Percentiles rank a stretch among this genome's conserved stretches.
Conservation (phyloP, 2,888 invertebrate genomes). For the Protophormia terraenovae region DNA sequence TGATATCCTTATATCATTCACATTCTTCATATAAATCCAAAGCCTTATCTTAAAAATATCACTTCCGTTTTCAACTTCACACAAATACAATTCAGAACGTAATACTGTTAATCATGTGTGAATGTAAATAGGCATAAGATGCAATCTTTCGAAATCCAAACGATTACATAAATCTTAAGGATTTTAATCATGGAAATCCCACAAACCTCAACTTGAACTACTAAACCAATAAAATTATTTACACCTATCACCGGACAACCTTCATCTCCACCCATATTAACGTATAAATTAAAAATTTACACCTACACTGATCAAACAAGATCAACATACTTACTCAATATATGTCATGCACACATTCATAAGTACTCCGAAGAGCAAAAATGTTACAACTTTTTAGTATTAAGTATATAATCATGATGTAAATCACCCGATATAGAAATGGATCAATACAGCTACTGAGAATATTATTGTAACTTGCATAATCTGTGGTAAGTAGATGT, state of each 20-base stretch:
- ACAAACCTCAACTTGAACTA: slow-evolving; percentile 69
- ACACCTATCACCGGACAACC: slow-evolving; percentile 66
- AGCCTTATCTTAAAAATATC: not conserved
- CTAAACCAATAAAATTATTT: slow-evolving; percentile 76
- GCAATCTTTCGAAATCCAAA: slow-evolving; percentile 7
- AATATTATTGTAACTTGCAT: slow-evolving; percentile 75
- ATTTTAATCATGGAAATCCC: slow-evolving; percentile 35
- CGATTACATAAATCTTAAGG: slow-evolving; percentile 36
- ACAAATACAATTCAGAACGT: not conserved
- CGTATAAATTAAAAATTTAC: slow-evolving; percentile 76
- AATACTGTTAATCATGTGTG: slow-evolving; percentile 13
- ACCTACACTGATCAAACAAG: slow-evolving; percentile 63
- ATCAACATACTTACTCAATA: not conserved
- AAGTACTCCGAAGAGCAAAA: slow-evolving; percentile 12
- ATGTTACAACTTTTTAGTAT: slow-evolving; percentile 31
- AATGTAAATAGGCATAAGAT: slow-evolving; percentile 10
- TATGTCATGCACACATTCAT: not conserved
- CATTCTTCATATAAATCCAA: no score
- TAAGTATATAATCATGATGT: slow-evolving; percentile 24
- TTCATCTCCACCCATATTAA: slow-evolving; percentile 70
- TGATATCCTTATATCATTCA: no score
- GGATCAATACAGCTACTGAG: slow-evolving; percentile 60
- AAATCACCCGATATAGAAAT: slow-evolving; percentile 9
- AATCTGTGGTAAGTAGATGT: slow-evolving; percentile 78
- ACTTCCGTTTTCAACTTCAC: not conserved